Conservation (phyloP, 1,140 invertebrate genomes). For the Heterodera carotae region DNA sequence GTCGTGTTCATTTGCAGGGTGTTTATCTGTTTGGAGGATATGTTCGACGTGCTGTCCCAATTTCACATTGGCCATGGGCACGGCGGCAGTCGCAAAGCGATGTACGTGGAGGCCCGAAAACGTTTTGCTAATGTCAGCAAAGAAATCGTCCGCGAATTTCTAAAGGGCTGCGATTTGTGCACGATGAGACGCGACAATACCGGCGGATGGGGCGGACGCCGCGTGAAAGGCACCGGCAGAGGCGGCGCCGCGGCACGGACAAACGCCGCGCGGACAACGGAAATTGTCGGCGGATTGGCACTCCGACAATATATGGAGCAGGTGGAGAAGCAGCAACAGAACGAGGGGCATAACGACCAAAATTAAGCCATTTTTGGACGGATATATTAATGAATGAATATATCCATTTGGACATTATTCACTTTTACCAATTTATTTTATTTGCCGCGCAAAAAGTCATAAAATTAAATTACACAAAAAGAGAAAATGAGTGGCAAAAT, state of each 20-base stretch:
- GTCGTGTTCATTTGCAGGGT: background rate
- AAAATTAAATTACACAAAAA: no score
- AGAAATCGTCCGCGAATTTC: constrained; percentile 3
- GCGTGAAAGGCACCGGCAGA: constrained; percentile 7
- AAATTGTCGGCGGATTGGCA: background rate
- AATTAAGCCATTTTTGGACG: no score
- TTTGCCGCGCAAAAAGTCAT: no score
- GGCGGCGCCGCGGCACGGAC: background rate
- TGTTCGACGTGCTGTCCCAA: constrained; percentile 7
- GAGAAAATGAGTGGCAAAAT: no score
- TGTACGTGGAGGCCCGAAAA: background rate
- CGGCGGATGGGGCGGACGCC: background rate
- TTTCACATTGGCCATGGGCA: background rate
- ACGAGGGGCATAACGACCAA: background rate
- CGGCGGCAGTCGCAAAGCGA: background rate
- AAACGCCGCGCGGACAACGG: background rate
- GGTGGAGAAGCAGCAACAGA: background rate
- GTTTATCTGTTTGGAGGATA: constrained; percentile 6
- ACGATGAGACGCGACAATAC: background rate
- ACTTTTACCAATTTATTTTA: no score
- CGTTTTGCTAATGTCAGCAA: constrained; percentile 5
- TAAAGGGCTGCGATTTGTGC: background rate
- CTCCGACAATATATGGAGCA: background rate
- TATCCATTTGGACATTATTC: no score
- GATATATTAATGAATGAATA: no score